These are phyloP conservation scores for Tokudaia tokunoshimensis DNA, from an alignment of 2,797 vertebrate genomes.

Conservation along the genomic window DNA sequence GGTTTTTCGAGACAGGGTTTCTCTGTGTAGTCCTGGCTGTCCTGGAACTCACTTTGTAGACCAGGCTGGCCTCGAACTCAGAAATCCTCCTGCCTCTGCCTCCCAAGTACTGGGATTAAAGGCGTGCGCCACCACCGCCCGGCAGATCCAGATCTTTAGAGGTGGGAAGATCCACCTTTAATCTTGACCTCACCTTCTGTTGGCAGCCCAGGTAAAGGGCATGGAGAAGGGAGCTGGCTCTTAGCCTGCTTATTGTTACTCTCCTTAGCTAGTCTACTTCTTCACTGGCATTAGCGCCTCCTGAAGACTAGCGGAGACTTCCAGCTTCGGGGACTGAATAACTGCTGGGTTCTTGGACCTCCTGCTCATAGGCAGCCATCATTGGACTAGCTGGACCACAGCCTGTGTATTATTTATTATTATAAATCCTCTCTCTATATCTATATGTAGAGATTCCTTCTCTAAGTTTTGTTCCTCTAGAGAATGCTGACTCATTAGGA, in stretches of 20 bases:
- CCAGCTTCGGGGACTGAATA: background rate
- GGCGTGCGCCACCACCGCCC: too few species aligned
- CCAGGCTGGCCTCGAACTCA: too few species aligned
- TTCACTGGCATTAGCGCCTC: background rate
- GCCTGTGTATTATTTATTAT: background rate
- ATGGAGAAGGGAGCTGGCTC: background rate
- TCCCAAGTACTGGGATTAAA: too few species aligned
- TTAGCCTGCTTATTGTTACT: background rate
- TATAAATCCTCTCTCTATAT: background rate
- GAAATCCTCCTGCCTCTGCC: too few species aligned
- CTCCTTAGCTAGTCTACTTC: background rate
- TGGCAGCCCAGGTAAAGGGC: too few species aligned
- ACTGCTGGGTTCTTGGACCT: background rate
- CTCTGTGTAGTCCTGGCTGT: too few species aligned
- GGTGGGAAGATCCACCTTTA: background rate
- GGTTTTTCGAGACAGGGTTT: too few species aligned
- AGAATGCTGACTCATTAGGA: background rate
- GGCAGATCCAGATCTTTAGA: background rate
- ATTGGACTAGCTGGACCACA: background rate
- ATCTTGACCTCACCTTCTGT: background rate
- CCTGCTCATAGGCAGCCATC: background rate
- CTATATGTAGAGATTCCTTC: background rate
- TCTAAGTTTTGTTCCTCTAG: background rate
- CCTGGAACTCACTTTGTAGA: too few species aligned
- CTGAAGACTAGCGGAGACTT: background rate